Evolutionary conservation across 2,113 vertebrate genomes (phyloP), one percentile per base, ranked within the genome.

Genomic region (Cinclus cinclus): DNA sequence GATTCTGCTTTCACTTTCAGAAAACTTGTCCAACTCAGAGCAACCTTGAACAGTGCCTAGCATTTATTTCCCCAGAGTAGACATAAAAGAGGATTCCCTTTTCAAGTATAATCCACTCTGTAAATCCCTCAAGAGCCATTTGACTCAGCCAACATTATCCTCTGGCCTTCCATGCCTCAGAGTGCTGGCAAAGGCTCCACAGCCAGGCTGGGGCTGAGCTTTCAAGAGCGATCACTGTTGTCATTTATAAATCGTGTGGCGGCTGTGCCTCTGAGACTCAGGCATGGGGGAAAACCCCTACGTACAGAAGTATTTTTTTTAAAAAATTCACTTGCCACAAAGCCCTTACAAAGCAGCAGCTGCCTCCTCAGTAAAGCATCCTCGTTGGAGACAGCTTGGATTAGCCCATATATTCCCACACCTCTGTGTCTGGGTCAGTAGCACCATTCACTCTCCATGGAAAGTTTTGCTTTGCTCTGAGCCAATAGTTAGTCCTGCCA

Each of bases 81-180:
- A 92, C 86, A 89, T 96, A 90, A 92, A 95, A 94, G 83, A 89
- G 95, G 95, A 93, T 97, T 97, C 94, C 94, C 91, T 92, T 93
- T 94, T 94, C 73, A 94, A 96, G 91, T 64, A 52, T 86, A 97
- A 95, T 93, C 89, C 73, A 70, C 47, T 84, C 69, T 83, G 83
- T 47, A 96, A 96, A 96, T 97, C 96, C 94, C 94, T 84, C 68
- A 95, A 97, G 92, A 94, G 92, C 89, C 91, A 89, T 96, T 92
- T 87, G 68, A 92, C 73, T 95, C 73, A 84, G 89, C 68, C 92
- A 90, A 70, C 47, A 52, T 94, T 94, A 97, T 96, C 76, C 89
- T 90, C 91, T 84, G 60, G 83, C 76, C 92, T 94, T 95, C 69
- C 60, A 55, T 87, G 77, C 76, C 89, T 95, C 83, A 70, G 64